phyloP scores from a whole-genome alignment of 2,888 invertebrate genomes.

The Cephalotes varians region DNA sequence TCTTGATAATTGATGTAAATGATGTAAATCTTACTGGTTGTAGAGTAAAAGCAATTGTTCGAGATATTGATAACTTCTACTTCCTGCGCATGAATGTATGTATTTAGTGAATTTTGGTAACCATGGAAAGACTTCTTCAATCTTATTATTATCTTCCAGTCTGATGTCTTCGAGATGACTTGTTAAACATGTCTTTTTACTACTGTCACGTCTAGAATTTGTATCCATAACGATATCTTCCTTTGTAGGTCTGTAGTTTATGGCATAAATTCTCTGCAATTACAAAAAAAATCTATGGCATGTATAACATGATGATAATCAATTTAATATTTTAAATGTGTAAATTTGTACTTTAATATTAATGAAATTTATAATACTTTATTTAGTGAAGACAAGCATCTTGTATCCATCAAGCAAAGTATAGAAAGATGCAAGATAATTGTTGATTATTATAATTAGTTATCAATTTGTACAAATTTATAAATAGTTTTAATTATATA shows the following conservation, averaged over 20 bases:
- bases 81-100: slow-evolving; percentile 73
- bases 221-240: slow-evolving; percentile 42
- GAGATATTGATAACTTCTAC: slow-evolving; percentile 73
- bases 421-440: not conserved
- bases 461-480: not conserved
- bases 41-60: slow-evolving; percentile 75
- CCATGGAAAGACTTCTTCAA: slow-evolving; percentile 76
- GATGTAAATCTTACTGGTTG: slow-evolving; percentile 74
- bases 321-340: slow-evolving; percentile 3
- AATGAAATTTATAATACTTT: not conserved
- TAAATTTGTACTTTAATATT: not conserved
- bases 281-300: not conserved
- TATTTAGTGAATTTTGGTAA: slow-evolving; percentile 73
- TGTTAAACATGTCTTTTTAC: slow-evolving; percentile 27
- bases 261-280: slow-evolving; percentile 37
- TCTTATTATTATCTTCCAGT: slow-evolving; percentile 14
- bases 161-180: slow-evolving; percentile 36
- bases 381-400: not conserved
- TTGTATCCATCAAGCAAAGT: not conserved
- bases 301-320: not conserved
- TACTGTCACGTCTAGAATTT: slow-evolving; percentile 2
- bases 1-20: not conserved
- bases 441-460: slow-evolving; percentile 1
- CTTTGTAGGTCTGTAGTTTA: slow-evolving; percentile 33
- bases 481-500: not conserved